These are phyloP conservation scores for Oreamnos americanus DNA, from an alignment of 2,113 vertebrate species.

Conservation along the genomic window DNA sequence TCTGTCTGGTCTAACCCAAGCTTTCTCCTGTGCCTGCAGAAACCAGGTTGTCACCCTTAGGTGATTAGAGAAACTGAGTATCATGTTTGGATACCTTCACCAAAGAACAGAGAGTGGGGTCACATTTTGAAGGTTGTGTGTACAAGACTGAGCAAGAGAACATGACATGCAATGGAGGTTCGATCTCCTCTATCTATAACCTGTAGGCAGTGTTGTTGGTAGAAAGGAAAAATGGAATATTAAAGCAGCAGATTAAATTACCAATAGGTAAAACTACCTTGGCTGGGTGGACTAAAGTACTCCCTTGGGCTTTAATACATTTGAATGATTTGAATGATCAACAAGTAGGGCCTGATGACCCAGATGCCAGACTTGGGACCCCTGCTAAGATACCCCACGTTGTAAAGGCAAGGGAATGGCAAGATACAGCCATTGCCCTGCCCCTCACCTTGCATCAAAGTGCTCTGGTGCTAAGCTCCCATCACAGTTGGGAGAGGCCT, in stretches of 20 bases:
- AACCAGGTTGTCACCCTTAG: background rate
- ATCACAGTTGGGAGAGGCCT: background rate
- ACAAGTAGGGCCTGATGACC: background rate
- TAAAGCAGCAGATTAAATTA: background rate
- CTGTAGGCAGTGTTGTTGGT: background rate
- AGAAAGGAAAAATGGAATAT: background rate
- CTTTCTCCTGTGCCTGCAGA: background rate
- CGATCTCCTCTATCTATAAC: background rate
- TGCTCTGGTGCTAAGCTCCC: no score
- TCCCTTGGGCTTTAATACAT: background rate
- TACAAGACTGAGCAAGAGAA: background rate
- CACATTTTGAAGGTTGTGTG: background rate
- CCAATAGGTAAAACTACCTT: background rate
- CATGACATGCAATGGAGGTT: background rate
- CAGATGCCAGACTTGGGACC: background rate
- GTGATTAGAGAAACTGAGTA: background rate
- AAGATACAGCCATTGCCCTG: no score
- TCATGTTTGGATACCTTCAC: background rate
- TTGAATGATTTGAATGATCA: background rate
- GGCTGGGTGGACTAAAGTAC: background rate
- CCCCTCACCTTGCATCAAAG: background rate
- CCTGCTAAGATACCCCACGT: background rate
- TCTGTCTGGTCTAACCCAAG: background rate
- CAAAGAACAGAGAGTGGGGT: background rate
- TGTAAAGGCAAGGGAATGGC: background rate